Base-by-base conservation (phyloP, 2,113 vertebrate species). In the Burhinus oedicnemus region DNA sequence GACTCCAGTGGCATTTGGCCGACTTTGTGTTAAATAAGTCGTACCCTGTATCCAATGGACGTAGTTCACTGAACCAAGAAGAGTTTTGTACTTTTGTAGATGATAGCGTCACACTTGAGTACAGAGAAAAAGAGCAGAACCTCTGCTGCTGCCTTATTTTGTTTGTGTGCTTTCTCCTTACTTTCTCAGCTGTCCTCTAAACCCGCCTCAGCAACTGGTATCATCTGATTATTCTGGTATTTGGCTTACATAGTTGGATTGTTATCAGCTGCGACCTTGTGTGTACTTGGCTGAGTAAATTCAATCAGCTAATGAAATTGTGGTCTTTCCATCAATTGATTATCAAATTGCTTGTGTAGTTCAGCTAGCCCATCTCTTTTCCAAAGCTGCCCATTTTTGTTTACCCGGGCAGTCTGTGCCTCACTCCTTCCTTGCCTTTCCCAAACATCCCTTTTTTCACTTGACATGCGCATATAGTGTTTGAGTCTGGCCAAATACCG, bases 211-310 rank as follows among this genome's bases (percentile, higher is more conserved):
- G 79, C 74, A 49, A 62, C n/a, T 83, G 77, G 75, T 95, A 25
- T 72, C 72, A 74, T 84, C 89, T 94, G 92, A 94, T 97, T 94
- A 89, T 95, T 97, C 94, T 93, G 80, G 61, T 76, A 60, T 92
- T 94, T 77, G 74, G 45, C 82, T 42, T 21, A 47, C 76, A 54
- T 32, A 38, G 51, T 36, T 94, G 74, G 89, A 61, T 83, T 62
- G 76, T 75, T 90, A 58, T 36, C 89, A 95, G 2, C 79, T 32
- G 49, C 3, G 30, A 77, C 74, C 80, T 93, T 87, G 26, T 40
- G 80, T 3, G 34, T 75, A 17, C 90, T 97, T 97, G 86, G 44
- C 93, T 95, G 78, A 62, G 42, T 86, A 96, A 97, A 95, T 87
- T 62, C 86, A 91, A 68, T 76, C 58, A 93, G 75, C 68, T 96